These are phyloP conservation scores for Callitettix versicolor DNA, from an alignment of 1,140 invertebrate species.

Conservation along the genomic window DNA sequence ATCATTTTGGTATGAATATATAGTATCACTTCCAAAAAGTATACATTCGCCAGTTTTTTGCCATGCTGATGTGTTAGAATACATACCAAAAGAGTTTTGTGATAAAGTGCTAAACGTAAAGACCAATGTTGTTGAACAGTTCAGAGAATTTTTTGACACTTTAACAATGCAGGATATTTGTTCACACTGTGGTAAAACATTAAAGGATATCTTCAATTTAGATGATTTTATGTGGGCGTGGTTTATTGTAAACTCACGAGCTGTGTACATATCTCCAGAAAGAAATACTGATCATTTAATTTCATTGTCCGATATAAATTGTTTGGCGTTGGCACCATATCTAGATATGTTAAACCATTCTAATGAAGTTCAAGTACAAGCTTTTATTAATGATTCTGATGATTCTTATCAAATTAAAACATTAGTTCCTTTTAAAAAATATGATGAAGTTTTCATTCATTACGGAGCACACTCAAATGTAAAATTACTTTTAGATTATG, in stretches of 20 bases:
- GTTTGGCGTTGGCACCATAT: conserved; percentile 46
- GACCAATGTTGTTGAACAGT: conserved; percentile 19
- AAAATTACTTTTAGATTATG: conserved; percentile 28
- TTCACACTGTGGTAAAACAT: conserved; percentile 23
- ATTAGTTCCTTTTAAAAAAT: conserved; percentile 22
- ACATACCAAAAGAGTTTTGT: conserved; percentile 21
- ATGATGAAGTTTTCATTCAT: conserved; percentile 28
- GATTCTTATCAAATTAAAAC: conserved; percentile 24
- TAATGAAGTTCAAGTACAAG: conserved; percentile 24
- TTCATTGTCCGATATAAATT: conserved; percentile 28
- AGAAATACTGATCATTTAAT: conserved; percentile 20
- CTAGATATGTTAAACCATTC: conserved; percentile 53
- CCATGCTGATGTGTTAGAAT: conserved; percentile 19
- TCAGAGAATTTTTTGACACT: conserved; percentile 7
- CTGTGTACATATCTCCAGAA: conserved; percentile 32
- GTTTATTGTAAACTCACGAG: conserved; percentile 49
- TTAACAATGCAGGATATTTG: conserved; percentile 18
- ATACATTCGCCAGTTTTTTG: conserved; percentile 31
- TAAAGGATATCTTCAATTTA: conserved; percentile 21
- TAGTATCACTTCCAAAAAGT: conserved; percentile 33
- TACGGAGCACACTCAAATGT: conserved; percentile 27
- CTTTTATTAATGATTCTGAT: conserved; percentile 18
- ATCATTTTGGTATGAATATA: conserved; percentile 32
- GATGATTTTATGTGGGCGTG: conserved; percentile 36
- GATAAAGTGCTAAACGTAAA: conserved; percentile 21